These are phyloP conservation scores for Ethmia dodecea DNA, from an alignment of 2,888 invertebrate species.

Conservation along the genomic window DNA sequence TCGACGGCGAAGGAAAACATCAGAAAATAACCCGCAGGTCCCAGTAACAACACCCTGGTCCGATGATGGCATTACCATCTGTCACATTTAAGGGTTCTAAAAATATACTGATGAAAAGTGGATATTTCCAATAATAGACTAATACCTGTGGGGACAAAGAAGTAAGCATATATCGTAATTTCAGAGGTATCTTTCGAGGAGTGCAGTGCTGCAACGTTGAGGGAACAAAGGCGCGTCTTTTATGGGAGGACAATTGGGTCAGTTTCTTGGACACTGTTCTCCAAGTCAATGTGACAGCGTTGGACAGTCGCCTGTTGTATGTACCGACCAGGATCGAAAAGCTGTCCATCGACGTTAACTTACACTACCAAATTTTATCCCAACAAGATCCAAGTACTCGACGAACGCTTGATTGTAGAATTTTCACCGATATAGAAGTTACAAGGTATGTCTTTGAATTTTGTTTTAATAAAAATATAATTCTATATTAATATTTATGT, in stretches of 20 bases:
- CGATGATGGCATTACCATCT: too few relatives aligned
- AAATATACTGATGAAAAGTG: too few relatives aligned
- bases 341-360: slow-evolving; percentile 81
- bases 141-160: too few relatives aligned
- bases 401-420: slow-evolving; percentile 60
- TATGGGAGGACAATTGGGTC: slow-evolving; percentile 92
- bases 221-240: slow-evolving; percentile 66
- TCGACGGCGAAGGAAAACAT: too few relatives aligned
- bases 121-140: too few relatives aligned
- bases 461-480: too few relatives aligned
- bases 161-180: too few relatives aligned
- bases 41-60: too few relatives aligned
- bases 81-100: too few relatives aligned
- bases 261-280: slow-evolving; percentile 93
- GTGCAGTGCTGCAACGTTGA: slow-evolving; percentile 71
- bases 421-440: slow-evolving; percentile 64
- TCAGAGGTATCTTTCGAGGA: slow-evolving; percentile 73
- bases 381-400: slow-evolving; percentile 63
- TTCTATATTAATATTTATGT: too few relatives aligned
- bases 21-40: too few relatives aligned
- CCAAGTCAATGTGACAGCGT: slow-evolving; percentile 84
- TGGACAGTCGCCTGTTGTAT: slow-evolving; percentile 80
- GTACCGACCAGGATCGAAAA: slow-evolving; percentile 87
- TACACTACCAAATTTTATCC: slow-evolving; percentile 72
- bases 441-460: too few relatives aligned